Evolutionary conservation across 2,113 vertebrate genomes (phyloP).

Genomic region (Urocitellus parryii): DNA sequence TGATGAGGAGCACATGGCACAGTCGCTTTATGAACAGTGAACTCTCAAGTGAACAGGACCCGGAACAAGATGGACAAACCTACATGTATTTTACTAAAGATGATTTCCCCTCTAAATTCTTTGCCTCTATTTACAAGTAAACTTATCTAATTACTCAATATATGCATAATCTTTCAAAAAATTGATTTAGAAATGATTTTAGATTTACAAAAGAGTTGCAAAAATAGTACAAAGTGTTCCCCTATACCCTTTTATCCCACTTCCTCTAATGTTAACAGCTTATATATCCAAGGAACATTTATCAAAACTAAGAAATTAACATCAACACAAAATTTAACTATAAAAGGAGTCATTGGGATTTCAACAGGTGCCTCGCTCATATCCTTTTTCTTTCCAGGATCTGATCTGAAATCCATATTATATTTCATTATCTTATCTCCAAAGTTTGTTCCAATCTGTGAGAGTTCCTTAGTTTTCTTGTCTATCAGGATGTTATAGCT

Average conservation of each 20-base stretch:
- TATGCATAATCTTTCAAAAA: neutral
- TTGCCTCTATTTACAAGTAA: constrained; percentile 5
- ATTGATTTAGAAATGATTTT: constrained; percentile 36
- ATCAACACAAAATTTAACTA: neutral
- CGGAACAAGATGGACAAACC: neutral
- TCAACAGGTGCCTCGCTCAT: neutral
- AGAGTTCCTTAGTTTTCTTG: neutral
- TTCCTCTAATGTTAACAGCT: neutral
- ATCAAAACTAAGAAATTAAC: neutral
- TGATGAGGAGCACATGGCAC: neutral
- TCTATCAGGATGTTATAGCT: neutral
- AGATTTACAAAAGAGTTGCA: constrained; percentile 27
- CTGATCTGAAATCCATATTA: neutral
- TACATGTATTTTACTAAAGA: neutral
- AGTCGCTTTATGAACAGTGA: neutral
- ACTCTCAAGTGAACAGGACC: neutral
- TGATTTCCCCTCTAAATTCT: neutral
- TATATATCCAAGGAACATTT: neutral
- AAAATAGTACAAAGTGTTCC: constrained; percentile 38
- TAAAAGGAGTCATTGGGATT: neutral
- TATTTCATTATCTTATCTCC: neutral
- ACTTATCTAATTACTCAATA: neutral
- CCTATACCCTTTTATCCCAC: neutral
- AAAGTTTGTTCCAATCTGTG: neutral
- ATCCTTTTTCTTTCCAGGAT: neutral